Evolutionary conservation across 2,888 invertebrate genomes (phyloP), one percentile per base, ranked within the genome.

Genomic region (Netelia melanura): DNA sequence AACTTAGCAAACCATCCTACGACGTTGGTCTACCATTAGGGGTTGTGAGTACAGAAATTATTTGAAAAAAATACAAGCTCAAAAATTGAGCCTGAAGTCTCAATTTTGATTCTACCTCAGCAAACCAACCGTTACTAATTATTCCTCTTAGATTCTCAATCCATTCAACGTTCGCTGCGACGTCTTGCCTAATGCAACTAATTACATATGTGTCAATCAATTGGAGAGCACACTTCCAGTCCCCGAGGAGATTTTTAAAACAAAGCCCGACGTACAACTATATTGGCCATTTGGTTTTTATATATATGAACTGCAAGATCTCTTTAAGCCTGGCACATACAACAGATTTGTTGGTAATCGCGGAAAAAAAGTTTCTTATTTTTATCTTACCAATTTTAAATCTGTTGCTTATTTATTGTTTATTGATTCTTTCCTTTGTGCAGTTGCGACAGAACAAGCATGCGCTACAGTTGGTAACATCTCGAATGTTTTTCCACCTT

Each of bases 391-490:
- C 17, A 54, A 14, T 54, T n/a, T n/a, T n/a, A 6, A 54, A 54
- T 54, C 8, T 54, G 14, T 14, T 54, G 54, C 54, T 54, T 54
- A n/a, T 14, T 54, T 14, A 54, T 30, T 25, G 5, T 30, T 38
- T 38, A 38, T 38, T 8, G 38, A 17, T 25, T 25, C 10, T 70
- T 21, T 72, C 52, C 21, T 23, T 23, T 23, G 5, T 3, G n/a
- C 58, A 83, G 77, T 43, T 48, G 10, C 61, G 0, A 97, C 96
- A 82, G 97, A 97, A 92, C 97, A 97, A 92, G 96, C 97, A 1
- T 95, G 97, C 88, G 97, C 97, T 91, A 95, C 97, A 89, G 96
- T 97, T 54, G 97, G 97, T 91, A 97, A 97, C 94, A 98, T 98
- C 87, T 97, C 97, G 0, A 97, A 97, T 93, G 94, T 94, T 11